phyloP scores from a whole-genome alignment of 2,113 vertebrate species.

The Phodopus roborovskii region DNA sequence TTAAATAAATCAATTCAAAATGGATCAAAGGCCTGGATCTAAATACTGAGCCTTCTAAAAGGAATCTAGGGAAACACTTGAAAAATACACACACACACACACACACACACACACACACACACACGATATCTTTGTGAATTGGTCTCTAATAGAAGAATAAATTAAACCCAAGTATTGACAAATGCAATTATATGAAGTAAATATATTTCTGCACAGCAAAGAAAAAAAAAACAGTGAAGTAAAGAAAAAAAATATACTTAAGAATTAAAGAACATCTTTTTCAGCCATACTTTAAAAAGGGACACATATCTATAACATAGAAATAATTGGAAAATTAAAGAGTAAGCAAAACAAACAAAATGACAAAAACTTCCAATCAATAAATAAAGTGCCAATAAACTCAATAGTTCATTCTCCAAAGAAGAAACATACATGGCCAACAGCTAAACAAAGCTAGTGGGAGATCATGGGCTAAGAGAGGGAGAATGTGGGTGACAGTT shows the following conservation, averaged over 20 bases:
- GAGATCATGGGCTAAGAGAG: too few species aligned
- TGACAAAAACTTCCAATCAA: neutral
- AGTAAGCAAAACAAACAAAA: neutral
- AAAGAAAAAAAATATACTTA: neutral
- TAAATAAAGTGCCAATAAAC: neutral
- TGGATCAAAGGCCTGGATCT: neutral
- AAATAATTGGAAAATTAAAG: neutral
- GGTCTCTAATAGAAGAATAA: neutral
- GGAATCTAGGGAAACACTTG: neutral
- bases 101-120: too few species aligned
- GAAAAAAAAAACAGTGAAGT: neutral
- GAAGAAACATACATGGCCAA: neutral
- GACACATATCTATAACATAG: neutral
- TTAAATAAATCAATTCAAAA: neutral
- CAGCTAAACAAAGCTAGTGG: neutral
- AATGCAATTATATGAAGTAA: neutral
- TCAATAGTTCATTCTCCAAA: neutral
- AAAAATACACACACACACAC: too few species aligned
- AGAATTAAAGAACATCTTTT: neutral
- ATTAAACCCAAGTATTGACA: neutral
- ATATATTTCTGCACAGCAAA: neutral
- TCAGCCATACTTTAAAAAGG: neutral
- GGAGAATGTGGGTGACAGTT: too few species aligned
- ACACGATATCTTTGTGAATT: neutral
- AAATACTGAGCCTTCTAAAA: neutral